A percentile compares a stretch with the other conserved stretches of the same genome.
These are phyloP conservation scores for Phaonia tiefii DNA, from an alignment of 2,888 invertebrate species.

Conservation along the genomic window DNA sequence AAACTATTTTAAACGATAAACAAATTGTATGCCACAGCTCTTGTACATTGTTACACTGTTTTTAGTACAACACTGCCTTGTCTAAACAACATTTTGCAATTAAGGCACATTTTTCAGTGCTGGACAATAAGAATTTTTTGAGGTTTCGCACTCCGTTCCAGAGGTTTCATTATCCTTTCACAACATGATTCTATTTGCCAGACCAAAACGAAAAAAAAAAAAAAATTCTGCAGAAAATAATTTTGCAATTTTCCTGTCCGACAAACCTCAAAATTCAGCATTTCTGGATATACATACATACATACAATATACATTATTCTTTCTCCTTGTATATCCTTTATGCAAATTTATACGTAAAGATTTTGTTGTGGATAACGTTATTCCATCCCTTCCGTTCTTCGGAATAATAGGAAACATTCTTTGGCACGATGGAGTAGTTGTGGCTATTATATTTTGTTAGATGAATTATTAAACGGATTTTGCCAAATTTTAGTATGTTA, in stretches of 20 bases:
- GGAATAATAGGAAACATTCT: no score
- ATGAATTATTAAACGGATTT: neutral
- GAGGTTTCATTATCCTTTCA: neutral
- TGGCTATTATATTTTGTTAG: neutral
- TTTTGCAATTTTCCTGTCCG: conserved; percentile 10
- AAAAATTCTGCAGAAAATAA: neutral
- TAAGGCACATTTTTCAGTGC: neutral
- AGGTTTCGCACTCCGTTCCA: neutral
- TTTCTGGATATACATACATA: conserved; percentile 10
- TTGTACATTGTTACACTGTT: no score
- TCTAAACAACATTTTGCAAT: neutral
- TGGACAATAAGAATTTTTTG: neutral
- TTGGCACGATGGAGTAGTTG: neutral
- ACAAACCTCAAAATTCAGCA: conserved; percentile 12
- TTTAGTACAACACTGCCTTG: neutral
- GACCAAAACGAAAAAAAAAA: neutral
- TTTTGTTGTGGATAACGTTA: neutral
- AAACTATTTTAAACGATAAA: no score
- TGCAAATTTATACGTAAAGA: neutral
- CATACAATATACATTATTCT: no score
- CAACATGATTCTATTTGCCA: conserved; percentile 10
- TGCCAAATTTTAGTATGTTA: conserved; percentile 24
- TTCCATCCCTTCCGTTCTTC: neutral
- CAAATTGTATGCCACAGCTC: no score
- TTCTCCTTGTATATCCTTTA: neutral